Conservation (phyloP, 1,140 invertebrate genomes). For the Drosophila hydei region DNA sequence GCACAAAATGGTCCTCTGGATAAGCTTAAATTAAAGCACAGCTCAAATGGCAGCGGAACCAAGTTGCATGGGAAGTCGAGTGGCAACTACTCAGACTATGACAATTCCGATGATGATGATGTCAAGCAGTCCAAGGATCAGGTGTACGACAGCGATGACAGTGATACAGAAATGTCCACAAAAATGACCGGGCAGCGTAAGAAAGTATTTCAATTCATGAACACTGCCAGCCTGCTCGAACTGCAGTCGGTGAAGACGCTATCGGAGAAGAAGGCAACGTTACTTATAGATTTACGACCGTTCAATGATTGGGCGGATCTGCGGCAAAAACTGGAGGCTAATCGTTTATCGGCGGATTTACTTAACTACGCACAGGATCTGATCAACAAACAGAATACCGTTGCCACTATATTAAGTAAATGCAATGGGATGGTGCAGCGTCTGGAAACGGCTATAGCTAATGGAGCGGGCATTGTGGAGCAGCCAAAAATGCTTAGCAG, state of each 20-base stretch:
- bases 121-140: constrained; percentile 69
- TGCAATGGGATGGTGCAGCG: constrained; percentile 89
- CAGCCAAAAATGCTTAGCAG: constrained; percentile 87
- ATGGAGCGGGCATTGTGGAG: constrained; percentile 87
- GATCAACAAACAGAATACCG: constrained; percentile 88
- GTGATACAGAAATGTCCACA: constrained; percentile 89
- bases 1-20: constrained; percentile 34
- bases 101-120: constrained; percentile 71
- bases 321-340: constrained; percentile 88
- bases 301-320: constrained; percentile 90
- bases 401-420: constrained; percentile 90
- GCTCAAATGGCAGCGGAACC: constrained; percentile 58
- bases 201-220: constrained; percentile 91
- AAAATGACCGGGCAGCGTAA: constrained; percentile 88
- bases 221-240: constrained; percentile 87
- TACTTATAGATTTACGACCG: constrained; percentile 88
- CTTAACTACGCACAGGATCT: constrained; percentile 90
- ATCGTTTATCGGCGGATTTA: constrained; percentile 88
- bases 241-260: constrained; percentile 88
- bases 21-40: constrained; percentile 50
- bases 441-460: constrained; percentile 89
- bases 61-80: constrained; percentile 35
- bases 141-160: constrained; percentile 87
- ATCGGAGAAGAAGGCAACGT: constrained; percentile 90
- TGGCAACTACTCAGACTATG: constrained; percentile 66